Evolutionary conservation across 92 coral and sea anemone species (phyloP).

Genomic region (Muricea muricata): DNA sequence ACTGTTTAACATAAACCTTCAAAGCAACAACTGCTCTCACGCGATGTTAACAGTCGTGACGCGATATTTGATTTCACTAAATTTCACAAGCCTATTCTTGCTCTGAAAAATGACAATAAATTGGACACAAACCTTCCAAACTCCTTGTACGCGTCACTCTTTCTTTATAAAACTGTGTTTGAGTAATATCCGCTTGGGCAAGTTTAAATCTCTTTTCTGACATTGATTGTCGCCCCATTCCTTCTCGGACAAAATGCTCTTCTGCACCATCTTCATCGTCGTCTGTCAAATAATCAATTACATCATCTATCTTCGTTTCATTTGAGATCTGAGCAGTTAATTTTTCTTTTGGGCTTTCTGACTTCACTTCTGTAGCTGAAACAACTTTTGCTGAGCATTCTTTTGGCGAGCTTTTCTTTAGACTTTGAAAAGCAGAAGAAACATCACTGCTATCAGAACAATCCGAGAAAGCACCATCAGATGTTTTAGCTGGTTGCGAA

Average conservation of each 20-base stretch:
- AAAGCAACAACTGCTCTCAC: no score
- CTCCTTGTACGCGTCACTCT: conserved; percentile 70
- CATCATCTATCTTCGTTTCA: conserved; percentile 2
- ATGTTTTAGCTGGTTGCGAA: background rate
- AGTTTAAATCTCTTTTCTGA: conserved; percentile 93
- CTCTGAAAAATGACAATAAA: background rate
- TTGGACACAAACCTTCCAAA: conserved; percentile 51
- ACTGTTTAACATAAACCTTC: no score
- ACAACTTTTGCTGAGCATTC: conserved; percentile 36
- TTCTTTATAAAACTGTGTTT: conserved; percentile 78
- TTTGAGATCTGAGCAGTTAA: conserved; percentile 4
- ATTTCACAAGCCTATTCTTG: background rate
- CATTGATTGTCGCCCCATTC: conserved; percentile 95
- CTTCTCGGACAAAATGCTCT: conserved; percentile 89
- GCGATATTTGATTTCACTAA: no score
- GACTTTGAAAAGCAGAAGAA: conserved; percentile 25
- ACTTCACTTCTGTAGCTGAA: conserved; percentile 16
- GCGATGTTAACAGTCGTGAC: no score
- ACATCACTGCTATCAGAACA: conserved; percentile 34
- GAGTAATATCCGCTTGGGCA: conserved; percentile 79
- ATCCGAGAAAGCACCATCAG: conserved; percentile 27
- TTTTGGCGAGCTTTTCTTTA: background rate
- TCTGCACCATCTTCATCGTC: conserved; percentile 38
- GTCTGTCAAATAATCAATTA: background rate
- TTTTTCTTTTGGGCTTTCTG: conserved; percentile 14